These are phyloP conservation scores for Hassar affinis DNA, from an alignment of 2,113 vertebrate genomes.

Conservation along the genomic window DNA sequence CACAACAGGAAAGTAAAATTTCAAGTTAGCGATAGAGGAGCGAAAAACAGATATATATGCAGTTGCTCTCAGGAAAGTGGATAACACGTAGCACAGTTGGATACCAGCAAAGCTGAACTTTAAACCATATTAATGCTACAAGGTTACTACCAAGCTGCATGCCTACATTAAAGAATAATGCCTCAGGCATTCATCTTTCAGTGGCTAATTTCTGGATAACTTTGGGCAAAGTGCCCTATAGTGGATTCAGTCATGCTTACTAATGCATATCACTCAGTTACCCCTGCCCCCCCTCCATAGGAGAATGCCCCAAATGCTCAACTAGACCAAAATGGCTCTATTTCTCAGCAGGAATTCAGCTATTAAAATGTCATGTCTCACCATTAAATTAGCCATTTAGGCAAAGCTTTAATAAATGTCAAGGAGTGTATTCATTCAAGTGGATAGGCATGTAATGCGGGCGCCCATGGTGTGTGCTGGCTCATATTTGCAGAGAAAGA, in stretches of 20 bases:
- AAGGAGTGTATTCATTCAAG: slow-evolving; percentile 2
- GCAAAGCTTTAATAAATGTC: slow-evolving; percentile 16
- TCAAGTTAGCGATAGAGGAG: neutral
- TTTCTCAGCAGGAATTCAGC: neutral
- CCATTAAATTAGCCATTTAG: neutral
- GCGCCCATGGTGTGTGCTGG: too few relatives aligned
- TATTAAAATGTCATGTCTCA: neutral
- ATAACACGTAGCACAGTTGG: neutral
- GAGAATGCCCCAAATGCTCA: neutral
- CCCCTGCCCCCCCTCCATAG: neutral
- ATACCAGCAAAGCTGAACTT: slow-evolving; percentile 1
- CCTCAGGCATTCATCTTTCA: slow-evolving; percentile 8
- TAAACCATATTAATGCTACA: slow-evolving; percentile 26
- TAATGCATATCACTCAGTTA: neutral
- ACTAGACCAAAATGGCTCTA: neutral
- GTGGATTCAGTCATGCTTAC: neutral
- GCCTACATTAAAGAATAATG: neutral
- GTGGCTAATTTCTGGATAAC: slow-evolving; percentile 6
- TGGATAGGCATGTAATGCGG: neutral
- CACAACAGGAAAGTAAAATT: neutral
- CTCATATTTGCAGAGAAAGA: too few relatives aligned
- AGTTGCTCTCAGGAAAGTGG: neutral
- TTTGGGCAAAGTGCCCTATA: neutral
- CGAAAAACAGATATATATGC: neutral
- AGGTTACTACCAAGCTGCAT: neutral